Conservation (phyloP, 2,113 vertebrate genomes). For the Athene noctua region DNA sequence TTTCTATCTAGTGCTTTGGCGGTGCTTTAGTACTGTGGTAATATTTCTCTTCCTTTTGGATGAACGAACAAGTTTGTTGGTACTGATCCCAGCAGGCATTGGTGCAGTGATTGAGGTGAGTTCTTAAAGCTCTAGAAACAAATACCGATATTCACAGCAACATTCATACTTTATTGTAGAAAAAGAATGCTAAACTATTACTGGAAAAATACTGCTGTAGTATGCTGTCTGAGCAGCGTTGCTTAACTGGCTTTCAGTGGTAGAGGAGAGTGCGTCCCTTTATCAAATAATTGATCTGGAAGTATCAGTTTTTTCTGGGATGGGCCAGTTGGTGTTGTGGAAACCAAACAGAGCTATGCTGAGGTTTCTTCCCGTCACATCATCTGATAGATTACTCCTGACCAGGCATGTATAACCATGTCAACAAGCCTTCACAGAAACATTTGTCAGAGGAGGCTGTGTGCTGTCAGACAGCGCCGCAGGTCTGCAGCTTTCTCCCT, state of each 20-base stretch:
- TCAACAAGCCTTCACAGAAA: neutral
- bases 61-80: conserved; percentile 90
- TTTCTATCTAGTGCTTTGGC: conserved; percentile 85
- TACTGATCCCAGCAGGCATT: conserved; percentile 89
- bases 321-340: neutral
- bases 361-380: neutral
- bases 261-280: neutral
- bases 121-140: neutral
- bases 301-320: neutral
- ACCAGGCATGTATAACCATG: neutral
- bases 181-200: neutral
- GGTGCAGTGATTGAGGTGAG: conserved; percentile 90
- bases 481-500: neutral
- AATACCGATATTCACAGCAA: neutral
- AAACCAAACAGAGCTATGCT: neutral
- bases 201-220: neutral
- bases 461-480: neutral
- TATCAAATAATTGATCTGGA: neutral
- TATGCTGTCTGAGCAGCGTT: neutral
- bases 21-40: conserved; percentile 90
- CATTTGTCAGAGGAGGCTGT: neutral
- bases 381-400: neutral
- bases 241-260: neutral
- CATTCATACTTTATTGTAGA: neutral
- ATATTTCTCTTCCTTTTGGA: conserved; percentile 94